Evolutionary conservation across 2,797 vertebrate genomes (phyloP).

Genomic region (Platyrinchus mystaceus): DNA sequence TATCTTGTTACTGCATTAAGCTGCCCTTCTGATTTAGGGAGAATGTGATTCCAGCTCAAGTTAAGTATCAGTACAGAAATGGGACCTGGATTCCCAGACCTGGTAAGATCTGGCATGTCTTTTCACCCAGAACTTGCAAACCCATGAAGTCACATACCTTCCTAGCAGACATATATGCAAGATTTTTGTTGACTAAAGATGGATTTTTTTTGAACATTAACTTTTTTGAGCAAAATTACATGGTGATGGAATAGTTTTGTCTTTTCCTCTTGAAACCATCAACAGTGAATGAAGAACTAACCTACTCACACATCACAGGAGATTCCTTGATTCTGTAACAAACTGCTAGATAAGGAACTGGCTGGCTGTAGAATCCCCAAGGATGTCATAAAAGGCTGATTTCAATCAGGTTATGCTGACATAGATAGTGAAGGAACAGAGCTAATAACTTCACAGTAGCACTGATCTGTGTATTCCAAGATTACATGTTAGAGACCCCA

Average conservation of each 20-base stretch:
- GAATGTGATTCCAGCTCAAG: not conserved
- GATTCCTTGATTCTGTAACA: not conserved
- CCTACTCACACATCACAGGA: not conserved
- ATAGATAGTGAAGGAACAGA: not conserved
- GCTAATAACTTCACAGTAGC: not conserved
- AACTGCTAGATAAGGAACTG: not conserved
- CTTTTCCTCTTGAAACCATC: not conserved
- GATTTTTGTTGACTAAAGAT: not conserved
- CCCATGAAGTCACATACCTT: not conserved
- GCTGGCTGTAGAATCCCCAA: not conserved
- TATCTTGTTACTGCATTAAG: not conserved
- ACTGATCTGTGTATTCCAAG: not conserved
- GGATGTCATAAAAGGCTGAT: not conserved
- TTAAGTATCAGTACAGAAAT: not conserved
- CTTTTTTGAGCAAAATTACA: not conserved
- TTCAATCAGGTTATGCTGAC: not conserved
- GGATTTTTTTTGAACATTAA: not conserved
- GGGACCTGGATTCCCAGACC: not conserved
- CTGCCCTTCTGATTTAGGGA: not conserved
- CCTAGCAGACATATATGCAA: not conserved
- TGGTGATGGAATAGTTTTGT: not conserved
- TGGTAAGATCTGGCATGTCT: not conserved
- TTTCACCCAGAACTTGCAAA: not conserved
- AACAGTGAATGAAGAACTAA: not conserved
- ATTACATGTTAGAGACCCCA: not conserved